These are phyloP conservation scores for Miltochrista miniata DNA, from an alignment of 2,888 invertebrate species.

Conservation along the genomic window DNA sequence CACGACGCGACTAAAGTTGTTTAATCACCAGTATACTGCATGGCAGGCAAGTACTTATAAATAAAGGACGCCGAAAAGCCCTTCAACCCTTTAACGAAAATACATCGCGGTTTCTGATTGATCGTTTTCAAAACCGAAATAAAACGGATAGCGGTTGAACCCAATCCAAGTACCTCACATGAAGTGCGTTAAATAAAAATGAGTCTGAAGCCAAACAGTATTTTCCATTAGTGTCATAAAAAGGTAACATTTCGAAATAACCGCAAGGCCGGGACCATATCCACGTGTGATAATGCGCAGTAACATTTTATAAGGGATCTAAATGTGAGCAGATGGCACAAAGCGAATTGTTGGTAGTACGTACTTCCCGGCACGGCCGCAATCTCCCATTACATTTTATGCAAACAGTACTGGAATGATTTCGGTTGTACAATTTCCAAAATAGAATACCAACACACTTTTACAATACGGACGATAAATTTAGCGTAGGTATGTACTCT, in stretches of 20 bases:
- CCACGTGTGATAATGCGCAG: constrained; percentile 80
- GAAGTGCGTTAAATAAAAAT: constrained; percentile 60
- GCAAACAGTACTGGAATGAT: constrained; percentile 73
- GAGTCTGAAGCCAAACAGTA: constrained; percentile 67
- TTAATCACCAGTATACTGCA: not conserved
- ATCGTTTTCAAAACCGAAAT: constrained; percentile 29
- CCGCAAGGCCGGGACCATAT: constrained; percentile 66
- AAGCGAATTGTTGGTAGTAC: constrained; percentile 72
- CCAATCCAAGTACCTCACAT: constrained; percentile 35
- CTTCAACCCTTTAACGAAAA: not conserved
- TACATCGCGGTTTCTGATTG: constrained; percentile 25
- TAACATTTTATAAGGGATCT: constrained; percentile 82
- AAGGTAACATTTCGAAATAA: constrained; percentile 74
- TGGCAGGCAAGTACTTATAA: too few species aligned
- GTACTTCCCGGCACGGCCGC: constrained; percentile 70
- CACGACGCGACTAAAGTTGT: not conserved
- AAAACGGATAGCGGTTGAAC: constrained; percentile 22
- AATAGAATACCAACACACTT: constrained; percentile 42
- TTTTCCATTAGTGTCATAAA: constrained; percentile 80
- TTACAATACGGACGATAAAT: constrained; percentile 26
- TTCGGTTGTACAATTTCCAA: constrained; percentile 62
- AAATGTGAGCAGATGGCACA: constrained; percentile 81
- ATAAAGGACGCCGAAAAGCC: not conserved
- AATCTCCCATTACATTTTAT: constrained; percentile 80
- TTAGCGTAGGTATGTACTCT: constrained; percentile 12